Percentiles rank a stretch among this genome's conserved stretches.
Conservation (phyloP, 2,113 vertebrate species). For the Cyanocitta stelleri region DNA sequence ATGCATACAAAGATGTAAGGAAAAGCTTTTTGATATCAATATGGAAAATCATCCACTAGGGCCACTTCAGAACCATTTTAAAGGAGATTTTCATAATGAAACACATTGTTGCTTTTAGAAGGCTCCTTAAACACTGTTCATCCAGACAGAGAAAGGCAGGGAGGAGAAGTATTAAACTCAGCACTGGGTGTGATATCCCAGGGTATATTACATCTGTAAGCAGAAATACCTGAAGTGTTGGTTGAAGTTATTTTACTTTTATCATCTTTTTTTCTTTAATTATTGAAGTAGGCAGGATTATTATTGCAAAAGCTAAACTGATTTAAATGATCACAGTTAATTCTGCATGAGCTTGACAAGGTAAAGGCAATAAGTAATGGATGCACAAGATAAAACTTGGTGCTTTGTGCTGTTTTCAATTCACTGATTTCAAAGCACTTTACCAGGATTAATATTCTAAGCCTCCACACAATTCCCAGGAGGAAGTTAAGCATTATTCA, state of each 20-base stretch:
- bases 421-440: constrained; percentile 41
- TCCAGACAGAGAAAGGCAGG: not conserved
- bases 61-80: not conserved
- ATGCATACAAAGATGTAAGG: not conserved
- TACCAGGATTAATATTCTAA: constrained; percentile 44
- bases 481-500: constrained; percentile 34
- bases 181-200: not conserved
- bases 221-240: not conserved
- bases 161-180: not conserved
- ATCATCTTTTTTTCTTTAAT: not conserved
- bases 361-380: not conserved
- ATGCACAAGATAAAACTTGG: constrained; percentile 1
- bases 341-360: not conserved
- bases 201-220: not conserved
- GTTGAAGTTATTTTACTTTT: not conserved
- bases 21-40: not conserved
- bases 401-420: constrained; percentile 32
- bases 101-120: not conserved
- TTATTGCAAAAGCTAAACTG: not conserved
- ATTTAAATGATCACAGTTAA: not conserved
- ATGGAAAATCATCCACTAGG: not conserved
- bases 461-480: constrained; percentile 15
- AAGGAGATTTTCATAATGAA: not conserved
- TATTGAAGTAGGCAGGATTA: not conserved
- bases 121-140: not conserved